Percentiles rank a stretch among this genome's conserved stretches.
Conservation (phyloP, 2,797 vertebrate species). For the Sorex maritimensis region DNA sequence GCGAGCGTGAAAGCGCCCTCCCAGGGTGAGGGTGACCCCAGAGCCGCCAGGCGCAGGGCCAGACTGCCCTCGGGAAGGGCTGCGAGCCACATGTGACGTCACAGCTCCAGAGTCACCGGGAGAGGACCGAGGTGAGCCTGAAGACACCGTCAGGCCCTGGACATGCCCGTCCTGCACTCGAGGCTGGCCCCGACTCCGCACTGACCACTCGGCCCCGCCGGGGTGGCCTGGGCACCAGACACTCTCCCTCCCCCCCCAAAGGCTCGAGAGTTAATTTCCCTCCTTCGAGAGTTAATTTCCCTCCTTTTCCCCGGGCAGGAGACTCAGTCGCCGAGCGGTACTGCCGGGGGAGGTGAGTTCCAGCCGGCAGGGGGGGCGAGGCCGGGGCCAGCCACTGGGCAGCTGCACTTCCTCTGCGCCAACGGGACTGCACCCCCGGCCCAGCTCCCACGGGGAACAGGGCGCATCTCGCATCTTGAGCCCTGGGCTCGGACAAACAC, state of each 20-base stretch:
- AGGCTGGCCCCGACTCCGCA: background rate
- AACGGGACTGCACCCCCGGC: no score
- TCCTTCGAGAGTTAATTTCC: constrained; percentile 60
- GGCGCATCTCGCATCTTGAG: background rate
- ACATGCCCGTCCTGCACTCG: constrained; percentile 29
- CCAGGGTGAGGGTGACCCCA: no score
- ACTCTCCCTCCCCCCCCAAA: background rate
- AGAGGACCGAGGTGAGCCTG: background rate
- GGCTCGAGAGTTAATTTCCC: constrained; percentile 51
- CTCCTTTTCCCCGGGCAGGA: constrained; percentile 23
- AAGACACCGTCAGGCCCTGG: constrained; percentile 52
- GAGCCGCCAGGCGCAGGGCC: background rate
- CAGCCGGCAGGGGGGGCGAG: accelerated
- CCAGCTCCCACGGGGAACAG: background rate
- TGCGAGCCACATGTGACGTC: accelerated
- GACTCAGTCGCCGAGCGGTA: background rate
- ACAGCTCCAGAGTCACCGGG: accelerated
- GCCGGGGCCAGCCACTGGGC: background rate
- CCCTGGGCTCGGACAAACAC: background rate
- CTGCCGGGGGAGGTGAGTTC: background rate
- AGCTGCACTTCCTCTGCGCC: no score
- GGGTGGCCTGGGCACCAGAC: background rate
- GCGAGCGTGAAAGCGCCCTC: background rate
- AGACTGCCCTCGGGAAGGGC: background rate
- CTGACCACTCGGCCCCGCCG: background rate